phyloP scores from a whole-genome alignment of 1,140 invertebrate genomes.

The Aricia agestis region DNA sequence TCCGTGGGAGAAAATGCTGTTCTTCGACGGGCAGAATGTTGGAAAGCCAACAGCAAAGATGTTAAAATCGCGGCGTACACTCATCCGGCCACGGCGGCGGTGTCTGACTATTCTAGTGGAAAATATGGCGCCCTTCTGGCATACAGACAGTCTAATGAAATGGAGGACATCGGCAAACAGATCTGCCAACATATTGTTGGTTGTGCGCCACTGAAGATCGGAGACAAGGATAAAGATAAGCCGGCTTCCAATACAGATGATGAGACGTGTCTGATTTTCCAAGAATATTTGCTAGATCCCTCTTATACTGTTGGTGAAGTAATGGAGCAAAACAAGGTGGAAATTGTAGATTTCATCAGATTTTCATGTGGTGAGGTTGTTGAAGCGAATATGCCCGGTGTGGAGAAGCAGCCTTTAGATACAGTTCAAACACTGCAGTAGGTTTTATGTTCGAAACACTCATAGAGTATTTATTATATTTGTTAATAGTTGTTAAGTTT shows the following conservation, averaged over 20 bases:
- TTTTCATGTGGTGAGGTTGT: conserved; percentile 87
- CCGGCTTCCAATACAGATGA: conserved; percentile 81
- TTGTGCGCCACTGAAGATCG: conserved; percentile 89
- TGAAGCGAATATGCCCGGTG: conserved; percentile 52
- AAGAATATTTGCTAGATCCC: conserved; percentile 92
- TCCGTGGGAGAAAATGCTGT: conserved; percentile 92
- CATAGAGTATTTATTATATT: conserved; percentile 13
- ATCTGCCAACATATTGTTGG: conserved; percentile 95
- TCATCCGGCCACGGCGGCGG: conserved; percentile 79
- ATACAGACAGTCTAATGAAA: conserved; percentile 73
- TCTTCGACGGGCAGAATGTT: conserved; percentile 85
- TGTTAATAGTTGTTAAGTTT: conserved; percentile 31
- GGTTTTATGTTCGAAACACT: conserved; percentile 24
- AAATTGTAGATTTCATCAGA: conserved; percentile 88
- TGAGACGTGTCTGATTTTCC: conserved; percentile 86
- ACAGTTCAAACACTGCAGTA: conserved; percentile 80
- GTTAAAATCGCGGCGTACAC: conserved; percentile 81
- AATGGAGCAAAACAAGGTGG: conserved; percentile 80
- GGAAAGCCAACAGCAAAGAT: conserved; percentile 79
- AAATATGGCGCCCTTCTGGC: conserved; percentile 90
- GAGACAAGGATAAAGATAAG: conserved; percentile 79
- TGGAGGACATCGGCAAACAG: conserved; percentile 80
- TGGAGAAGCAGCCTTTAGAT: conserved; percentile 76
- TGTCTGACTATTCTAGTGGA: conserved; percentile 79
- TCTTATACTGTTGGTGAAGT: conserved; percentile 84